Conservation (phyloP, 2,797 vertebrate genomes). For the Sciaenops ocellatus region DNA sequence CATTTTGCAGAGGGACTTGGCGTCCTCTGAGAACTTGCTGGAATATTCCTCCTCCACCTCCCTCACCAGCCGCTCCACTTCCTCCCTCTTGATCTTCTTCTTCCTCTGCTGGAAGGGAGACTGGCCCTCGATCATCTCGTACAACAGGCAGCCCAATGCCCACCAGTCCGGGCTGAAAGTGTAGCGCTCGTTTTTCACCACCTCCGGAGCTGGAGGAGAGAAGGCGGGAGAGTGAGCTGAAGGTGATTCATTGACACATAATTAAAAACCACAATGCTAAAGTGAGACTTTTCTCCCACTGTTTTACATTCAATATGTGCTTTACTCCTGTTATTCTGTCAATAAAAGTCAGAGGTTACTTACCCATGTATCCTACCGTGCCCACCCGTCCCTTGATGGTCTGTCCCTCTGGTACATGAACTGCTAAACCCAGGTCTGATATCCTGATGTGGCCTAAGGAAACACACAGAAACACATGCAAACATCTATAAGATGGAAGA, state of each 20-base stretch:
- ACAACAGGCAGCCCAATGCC: conserved; percentile 96
- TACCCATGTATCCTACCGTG: conserved; percentile 99
- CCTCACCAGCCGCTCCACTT: conserved; percentile 94
- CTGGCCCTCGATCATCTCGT: conserved; percentile 99
- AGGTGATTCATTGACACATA: not conserved
- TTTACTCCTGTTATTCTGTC: not conserved
- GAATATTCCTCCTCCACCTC: conserved; percentile 96
- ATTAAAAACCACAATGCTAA: not conserved
- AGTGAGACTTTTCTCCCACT: not conserved
- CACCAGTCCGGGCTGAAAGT: conserved; percentile 98
- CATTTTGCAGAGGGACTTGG: conserved; percentile 92
- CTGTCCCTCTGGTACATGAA: conserved; percentile 93
- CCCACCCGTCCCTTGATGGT: conserved; percentile 97
- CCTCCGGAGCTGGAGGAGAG: conserved; percentile 90
- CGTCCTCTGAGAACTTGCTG: conserved; percentile 90
- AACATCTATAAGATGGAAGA: not conserved
- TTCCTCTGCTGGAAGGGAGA: conserved; percentile 98
- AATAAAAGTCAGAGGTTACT: conserved; percentile 24
- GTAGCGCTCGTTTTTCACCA: conserved; percentile 96
- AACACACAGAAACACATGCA: not conserved
- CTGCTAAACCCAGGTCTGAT: conserved; percentile 95
- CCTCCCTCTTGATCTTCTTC: conserved; percentile 98
- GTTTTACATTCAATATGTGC: not conserved
- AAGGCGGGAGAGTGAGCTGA: not conserved
- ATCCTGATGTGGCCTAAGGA: conserved; percentile 95